Percentiles rank a stretch among this genome's conserved stretches.
phyloP scores from a whole-genome alignment of 2,888 invertebrate species.

The Polymixis flavicincta region DNA sequence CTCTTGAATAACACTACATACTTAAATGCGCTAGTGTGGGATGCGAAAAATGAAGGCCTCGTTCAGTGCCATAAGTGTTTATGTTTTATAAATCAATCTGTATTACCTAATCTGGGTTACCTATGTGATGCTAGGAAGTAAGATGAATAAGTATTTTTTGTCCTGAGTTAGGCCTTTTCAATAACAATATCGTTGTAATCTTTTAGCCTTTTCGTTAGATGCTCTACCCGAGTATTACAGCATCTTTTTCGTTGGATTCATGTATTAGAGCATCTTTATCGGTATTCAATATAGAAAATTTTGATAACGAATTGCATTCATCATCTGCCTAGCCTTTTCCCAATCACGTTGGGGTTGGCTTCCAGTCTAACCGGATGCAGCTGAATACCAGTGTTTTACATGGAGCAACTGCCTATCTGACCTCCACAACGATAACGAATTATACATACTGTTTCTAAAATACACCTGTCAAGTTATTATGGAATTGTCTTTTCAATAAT shows the following conservation, averaged over 20 bases:
- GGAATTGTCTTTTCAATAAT: background rate
- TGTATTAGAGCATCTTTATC: background rate
- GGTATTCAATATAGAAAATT: background rate
- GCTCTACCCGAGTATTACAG: too few species aligned
- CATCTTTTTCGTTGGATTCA: too few species aligned
- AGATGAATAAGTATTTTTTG: background rate
- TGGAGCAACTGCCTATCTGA: too few species aligned
- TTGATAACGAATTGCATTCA: background rate
- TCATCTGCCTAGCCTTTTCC: too few species aligned
- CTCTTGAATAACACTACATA: slow-evolving; percentile 3
- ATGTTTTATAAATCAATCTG: slow-evolving; percentile 11
- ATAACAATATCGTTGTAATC: background rate
- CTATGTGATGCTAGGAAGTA: background rate
- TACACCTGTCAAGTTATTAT: background rate
- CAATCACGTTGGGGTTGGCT: too few species aligned
- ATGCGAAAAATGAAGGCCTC: slow-evolving; percentile 10
- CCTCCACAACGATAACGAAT: too few species aligned
- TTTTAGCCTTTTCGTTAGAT: background rate
- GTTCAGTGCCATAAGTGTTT: slow-evolving; percentile 31
- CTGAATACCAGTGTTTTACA: too few species aligned
- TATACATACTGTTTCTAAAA: too few species aligned
- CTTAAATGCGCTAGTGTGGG: slow-evolving; percentile 12
- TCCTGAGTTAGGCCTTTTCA: background rate
- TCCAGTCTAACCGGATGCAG: too few species aligned
- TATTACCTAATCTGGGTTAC: slow-evolving; percentile 9